Evolutionary conservation across 1,140 invertebrate species (phyloP), one percentile per base, ranked within the genome.

Genomic region (Heliconius melpomene): DNA sequence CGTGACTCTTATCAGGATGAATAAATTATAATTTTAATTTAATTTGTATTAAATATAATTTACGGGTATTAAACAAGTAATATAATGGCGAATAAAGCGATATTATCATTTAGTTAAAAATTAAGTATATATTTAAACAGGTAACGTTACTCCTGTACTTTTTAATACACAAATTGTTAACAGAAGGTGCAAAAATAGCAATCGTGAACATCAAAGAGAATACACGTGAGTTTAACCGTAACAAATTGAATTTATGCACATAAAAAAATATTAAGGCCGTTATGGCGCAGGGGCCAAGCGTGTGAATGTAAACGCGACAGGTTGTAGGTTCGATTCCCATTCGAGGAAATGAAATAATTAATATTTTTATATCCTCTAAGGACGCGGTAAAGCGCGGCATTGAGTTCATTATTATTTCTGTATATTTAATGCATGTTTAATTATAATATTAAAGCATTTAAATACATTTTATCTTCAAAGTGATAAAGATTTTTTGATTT

Each of bases 151-250:
- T 60, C 26, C 29, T 13, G 16, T 26, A 23, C 0, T 6, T 26
- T 66, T 29, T 11, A 66, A 66, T 29, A 66, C 9, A 66, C 26
- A 66, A 66, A 16, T 66, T 26, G 9, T 29, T 66, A 79, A 46
- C 46, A 78, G 73, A 76, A 78, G 79, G 80, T 20, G 60, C 70
- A 79, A 83, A 84, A 82, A 84, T 85, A 82, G 80, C 79, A 76
- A 50, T 66, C 72, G 26, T 74, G 57, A 84, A 86, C 85, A 85
- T 87, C 85, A 86, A 87, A 87, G 85, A 83, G 82, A 84, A 79
- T 81, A 75, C 79, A 79, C 79, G 80, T 82, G 80, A 85, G 81
- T 78, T 87, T 78, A 83, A 79, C 76, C 82, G 80, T 83, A 85
- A 86, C 78, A 85, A 81, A 85, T 87, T 86, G 81, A 83, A 86